A percentile compares a stretch with the other conserved stretches of the same genome.
Evolutionary conservation across 2,888 invertebrate genomes (phyloP).

Genomic region (Cyaniris semiargus): DNA sequence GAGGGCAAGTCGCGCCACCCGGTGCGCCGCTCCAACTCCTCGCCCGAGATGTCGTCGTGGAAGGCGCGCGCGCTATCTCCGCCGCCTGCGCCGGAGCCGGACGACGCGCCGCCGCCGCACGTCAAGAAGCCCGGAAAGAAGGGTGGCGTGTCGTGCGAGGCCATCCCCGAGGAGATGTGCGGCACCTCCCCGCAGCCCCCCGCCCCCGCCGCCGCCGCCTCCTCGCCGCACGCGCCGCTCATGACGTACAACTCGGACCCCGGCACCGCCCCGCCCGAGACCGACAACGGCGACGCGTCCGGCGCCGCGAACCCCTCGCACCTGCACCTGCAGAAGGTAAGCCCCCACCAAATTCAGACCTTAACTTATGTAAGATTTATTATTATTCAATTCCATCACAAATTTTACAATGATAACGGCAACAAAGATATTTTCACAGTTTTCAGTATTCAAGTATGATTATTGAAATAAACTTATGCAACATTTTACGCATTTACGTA

Average conservation of each 20-base stretch:
- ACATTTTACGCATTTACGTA: no score
- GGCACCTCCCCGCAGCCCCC: constrained; percentile 83
- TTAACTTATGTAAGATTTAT: no score
- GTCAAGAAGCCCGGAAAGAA: constrained; percentile 84
- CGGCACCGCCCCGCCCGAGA: constrained; percentile 45
- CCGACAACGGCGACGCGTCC: not conserved
- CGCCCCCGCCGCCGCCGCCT: constrained; percentile 82
- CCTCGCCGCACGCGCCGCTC: constrained; percentile 52
- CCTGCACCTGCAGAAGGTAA: constrained; percentile 65
- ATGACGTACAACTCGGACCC: constrained; percentile 72
- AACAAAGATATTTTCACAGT: no score
- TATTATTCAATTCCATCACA: no score
- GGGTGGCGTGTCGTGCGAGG: constrained; percentile 93
- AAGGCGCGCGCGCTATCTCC: constrained; percentile 73
- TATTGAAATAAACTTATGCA: no score
- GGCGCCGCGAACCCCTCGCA: constrained; percentile 47
- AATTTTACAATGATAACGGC: no score
- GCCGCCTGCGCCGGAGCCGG: constrained; percentile 36
- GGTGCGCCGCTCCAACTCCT: constrained; percentile 93
- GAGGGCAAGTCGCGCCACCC: constrained; percentile 86
- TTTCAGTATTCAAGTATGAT: no score
- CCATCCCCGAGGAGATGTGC: constrained; percentile 93
- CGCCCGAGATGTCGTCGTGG: constrained; percentile 96
- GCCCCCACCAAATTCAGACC: no score
- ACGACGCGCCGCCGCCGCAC: constrained; percentile 54